Evolutionary conservation across 2,888 invertebrate species (phyloP).

Genomic region (Neoaliturus tenellus): DNA sequence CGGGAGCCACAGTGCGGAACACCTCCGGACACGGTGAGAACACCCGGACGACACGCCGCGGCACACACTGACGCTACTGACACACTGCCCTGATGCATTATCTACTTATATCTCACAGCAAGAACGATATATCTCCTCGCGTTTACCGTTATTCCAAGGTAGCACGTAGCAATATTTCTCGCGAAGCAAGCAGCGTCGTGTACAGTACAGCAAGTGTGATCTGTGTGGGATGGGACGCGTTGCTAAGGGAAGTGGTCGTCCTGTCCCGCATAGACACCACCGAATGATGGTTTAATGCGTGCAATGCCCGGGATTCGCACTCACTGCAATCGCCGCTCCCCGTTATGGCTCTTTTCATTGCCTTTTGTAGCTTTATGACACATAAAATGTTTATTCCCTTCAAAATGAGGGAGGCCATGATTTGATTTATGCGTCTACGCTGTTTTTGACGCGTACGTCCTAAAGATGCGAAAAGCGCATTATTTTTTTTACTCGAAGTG

Average conservation of each 20-base stretch:
- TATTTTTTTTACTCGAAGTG: background rate
- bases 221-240: too few species aligned
- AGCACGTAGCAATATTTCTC: too few species aligned
- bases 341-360: slow-evolving; percentile 49
- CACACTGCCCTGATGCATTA: too few species aligned
- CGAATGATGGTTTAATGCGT: slow-evolving; percentile 12
- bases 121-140: too few species aligned
- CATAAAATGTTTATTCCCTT: slow-evolving; percentile 46
- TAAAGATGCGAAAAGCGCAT: background rate
- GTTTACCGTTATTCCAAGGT: too few species aligned
- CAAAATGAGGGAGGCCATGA: slow-evolving; percentile 46
- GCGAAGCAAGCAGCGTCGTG: too few species aligned
- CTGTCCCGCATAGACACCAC: background rate
- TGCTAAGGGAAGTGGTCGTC: background rate
- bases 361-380: slow-evolving; percentile 51
- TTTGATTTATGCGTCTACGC: slow-evolving; percentile 47
- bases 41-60: too few species aligned
- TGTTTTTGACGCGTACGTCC: background rate
- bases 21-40: too few species aligned
- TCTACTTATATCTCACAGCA: too few species aligned
- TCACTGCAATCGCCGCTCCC: slow-evolving; percentile 47
- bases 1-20: too few species aligned
- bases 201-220: too few species aligned
- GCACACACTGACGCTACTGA: too few species aligned
- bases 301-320: slow-evolving; percentile 36